Base-by-base conservation (phyloP, 2,113 vertebrate genomes). In the Spilogale gracilis region DNA sequence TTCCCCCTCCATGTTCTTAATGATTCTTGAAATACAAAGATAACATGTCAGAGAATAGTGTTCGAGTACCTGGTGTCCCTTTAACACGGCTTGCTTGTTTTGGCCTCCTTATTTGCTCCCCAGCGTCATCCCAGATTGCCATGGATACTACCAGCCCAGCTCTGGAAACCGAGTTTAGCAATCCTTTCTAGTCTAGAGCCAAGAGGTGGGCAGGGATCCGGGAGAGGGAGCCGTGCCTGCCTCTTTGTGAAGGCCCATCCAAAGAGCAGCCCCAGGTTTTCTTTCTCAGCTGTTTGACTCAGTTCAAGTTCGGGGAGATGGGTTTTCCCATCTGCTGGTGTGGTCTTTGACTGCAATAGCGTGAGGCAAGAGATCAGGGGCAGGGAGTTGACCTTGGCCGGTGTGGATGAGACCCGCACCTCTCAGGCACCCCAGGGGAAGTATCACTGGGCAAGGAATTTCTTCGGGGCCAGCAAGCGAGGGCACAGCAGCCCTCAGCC, bases 91-190 rank as follows among this genome's bases (percentile, higher is more conserved):
- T 96, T 38, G 60, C 98, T 96, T 92, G 88, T 79, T 85, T 54
- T 56, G 71, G 74, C 94, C 91, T 95, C 95, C 91, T 96, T 87
- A 45, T 95, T 95, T 89, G 83, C 92, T 92, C 81, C 96, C 80
- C 73, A 58, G 95, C 25, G 2, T 84, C 94, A 96, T 95, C 95
- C 56, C 12, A 87, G 74, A 86, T 60, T 27, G 16, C 74, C 91
- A 78, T 81, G 88, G 94, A 92, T 95, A 94, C 92, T 92, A 61
- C 96, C 88, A 83, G 96, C 97, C 97, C 97, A 97, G 97, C 97
- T 98, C 96, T 97, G 97, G 96, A 97, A 91, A 91, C 86, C 16
- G 1, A 61, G 43, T 81, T 82, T 93, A 96, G 92, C 58, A 56
- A 38, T 98, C 80, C 50, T 93, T 65, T 56, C 65, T 65, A 58